phyloP scores from a whole-genome alignment of 53 echinoderm and acorn worm species.

The Stichopus horrens region DNA sequence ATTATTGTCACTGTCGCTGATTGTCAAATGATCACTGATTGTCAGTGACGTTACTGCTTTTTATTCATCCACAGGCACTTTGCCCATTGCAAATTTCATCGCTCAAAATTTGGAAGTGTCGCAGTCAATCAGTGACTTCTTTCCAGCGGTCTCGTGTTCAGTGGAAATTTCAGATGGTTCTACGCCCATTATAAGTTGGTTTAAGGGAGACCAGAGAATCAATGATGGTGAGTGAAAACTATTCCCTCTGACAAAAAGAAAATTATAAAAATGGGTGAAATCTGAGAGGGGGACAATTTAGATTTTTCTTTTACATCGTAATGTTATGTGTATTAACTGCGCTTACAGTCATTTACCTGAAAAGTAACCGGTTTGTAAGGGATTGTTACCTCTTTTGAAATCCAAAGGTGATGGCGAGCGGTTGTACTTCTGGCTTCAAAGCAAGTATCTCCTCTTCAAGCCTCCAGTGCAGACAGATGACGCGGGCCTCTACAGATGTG shows the following conservation, averaged over 20 bases:
- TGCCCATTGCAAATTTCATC: neutral
- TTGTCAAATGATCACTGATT: neutral
- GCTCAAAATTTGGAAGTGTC: neutral
- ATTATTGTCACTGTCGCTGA: no score
- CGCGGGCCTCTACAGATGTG: conserved; percentile 5
- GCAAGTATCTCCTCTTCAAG: neutral
- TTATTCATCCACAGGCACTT: neutral
- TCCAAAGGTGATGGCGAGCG: neutral
- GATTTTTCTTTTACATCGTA: no score
- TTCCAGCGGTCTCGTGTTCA: neutral
- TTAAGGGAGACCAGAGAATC: neutral
- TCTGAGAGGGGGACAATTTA: no score
- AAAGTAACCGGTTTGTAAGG: neutral
- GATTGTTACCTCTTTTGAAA: neutral
- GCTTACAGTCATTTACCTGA: no score
- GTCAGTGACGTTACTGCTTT: neutral
- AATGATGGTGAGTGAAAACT: neutral
- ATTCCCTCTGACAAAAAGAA: neutral
- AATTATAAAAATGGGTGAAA: no score
- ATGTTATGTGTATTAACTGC: neutral
- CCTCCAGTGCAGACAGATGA: neutral
- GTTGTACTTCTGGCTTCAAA: neutral
- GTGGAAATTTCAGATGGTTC: conserved; percentile 4
- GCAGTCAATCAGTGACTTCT: neutral
- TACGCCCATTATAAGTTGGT: neutral